Base-by-base conservation (phyloP, 2,888 invertebrate species). In the Drosophila neotestacea region DNA sequence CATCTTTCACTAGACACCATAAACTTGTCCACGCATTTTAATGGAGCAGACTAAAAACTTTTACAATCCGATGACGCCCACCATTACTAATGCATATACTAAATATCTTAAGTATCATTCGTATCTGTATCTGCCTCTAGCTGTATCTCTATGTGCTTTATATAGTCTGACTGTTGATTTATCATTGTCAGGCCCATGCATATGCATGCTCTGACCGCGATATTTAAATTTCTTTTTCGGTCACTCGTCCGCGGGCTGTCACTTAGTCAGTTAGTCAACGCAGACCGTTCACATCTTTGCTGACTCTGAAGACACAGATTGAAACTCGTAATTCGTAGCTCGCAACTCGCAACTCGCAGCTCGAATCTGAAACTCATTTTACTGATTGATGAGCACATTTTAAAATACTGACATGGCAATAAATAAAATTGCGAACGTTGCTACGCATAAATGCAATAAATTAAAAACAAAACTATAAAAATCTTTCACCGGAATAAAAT, bases 321-420 rank as follows among this genome's bases (percentile, higher is more conserved):
- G 32, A 39, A 50, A 48, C 47, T 36, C 44, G 46, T 13, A 47
- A 48, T 44, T 52, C 41, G 36, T 10, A 42, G 39, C 54, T 61
- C 22, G 11, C 28, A 39, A 30, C 34, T 63, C 58, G 50, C 51
- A 64, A 48, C 55, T 52, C 38, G 48, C 50, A 51, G 22, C 65
- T 30, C 51, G 46, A 59, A 65, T 55, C 58, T 70, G 79, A 84
- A 86, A 75, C 83, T 81, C 88, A 83, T 81, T 83, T 81, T 73
- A 65, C 88, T 85, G 85, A 85, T 85, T 83, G 85, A 85, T 85
- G 85, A 34, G 65, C 73, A 77, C 76, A 79, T 85, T 85, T 83
- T 79, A 71, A 74, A 72, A 70, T 66, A 66, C 75, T 70, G 85
- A 72, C 88, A 79, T 61, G 52, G 70, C 69, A 74, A 85, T 85